These are phyloP conservation scores for Gallinago stenura DNA, from an alignment of 2,797 vertebrate species.

Conservation along the genomic window DNA sequence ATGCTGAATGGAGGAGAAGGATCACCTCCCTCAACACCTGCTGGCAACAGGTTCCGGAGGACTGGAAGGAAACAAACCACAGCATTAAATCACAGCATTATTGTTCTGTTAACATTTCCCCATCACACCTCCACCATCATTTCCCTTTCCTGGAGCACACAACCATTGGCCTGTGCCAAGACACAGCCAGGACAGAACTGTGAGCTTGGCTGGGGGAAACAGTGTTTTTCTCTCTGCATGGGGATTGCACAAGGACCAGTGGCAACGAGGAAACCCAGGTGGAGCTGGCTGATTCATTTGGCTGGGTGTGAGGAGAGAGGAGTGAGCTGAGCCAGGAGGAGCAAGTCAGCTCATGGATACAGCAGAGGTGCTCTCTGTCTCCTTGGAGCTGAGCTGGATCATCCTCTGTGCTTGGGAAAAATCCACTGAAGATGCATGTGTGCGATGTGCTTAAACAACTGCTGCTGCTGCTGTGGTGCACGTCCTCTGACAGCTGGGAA, in stretches of 20 bases:
- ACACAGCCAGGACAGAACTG: background rate
- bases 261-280: background rate
- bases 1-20: background rate
- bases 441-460: background rate
- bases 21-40: background rate
- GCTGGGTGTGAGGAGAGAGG: background rate
- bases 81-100: background rate
- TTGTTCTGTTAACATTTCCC: background rate
- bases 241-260: no score
- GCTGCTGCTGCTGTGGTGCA: accelerated
- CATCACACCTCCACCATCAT: background rate
- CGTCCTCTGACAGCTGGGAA: background rate
- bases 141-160: background rate
- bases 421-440: background rate
- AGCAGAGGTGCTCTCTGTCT: background rate
- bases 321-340: accelerated
- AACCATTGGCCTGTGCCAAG: background rate
- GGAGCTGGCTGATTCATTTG: background rate
- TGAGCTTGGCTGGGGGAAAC: background rate
- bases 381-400: accelerated
- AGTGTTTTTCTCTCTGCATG: accelerated
- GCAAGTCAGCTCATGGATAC: accelerated
- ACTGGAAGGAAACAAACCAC: background rate
- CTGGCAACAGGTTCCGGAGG: background rate
- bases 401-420: no score